Base-by-base conservation (phyloP, 2,888 invertebrate species). In the Parnassius mnemosyne region DNA sequence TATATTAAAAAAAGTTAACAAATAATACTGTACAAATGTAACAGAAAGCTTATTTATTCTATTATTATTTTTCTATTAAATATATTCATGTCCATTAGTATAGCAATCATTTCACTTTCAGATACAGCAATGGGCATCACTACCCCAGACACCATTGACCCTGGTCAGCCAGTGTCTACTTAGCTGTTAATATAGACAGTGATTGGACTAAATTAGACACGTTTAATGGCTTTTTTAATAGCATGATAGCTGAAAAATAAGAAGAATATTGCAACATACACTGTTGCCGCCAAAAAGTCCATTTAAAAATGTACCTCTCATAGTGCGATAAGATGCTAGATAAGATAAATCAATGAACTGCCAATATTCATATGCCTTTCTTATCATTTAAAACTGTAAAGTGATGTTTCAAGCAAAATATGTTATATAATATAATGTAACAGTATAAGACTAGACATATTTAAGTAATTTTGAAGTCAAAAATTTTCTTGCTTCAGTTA, bases 101-200 rank as follows among this genome's bases (percentile, higher is more conserved):
- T n/a, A 46, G 3, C 9, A 46, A 53, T 47, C 52, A 16, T 60
- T 53, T 51, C 42, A 9, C 20, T 68, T 66, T 2, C 77, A 91
- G 91, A 72, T 90, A 90, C 80, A 84, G 75, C 72, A 87, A 83
- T 68, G 84, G 85, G 0, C 86, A 88, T 68, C 84, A 89, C 73
- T 91, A 90, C 74, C 81, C 85, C 7, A 72, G 91, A 67, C 91
- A 89, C 73, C 90, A 88, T 84, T 91, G 91, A 91, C 91, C 82
- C 79, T 67, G 80, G 86, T 76, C 69, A 61, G 68, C 65, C 68
- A 65, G 76, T 71, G 76, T 68, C 69, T 71, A 69, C 68, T 70
- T 73, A 63, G 68, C 71, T 72, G 78, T 84, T 83, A 83, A 79
- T 77, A 82, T 79, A 78, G 77, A 75, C 80, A 81, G 73, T 72